Evolutionary conservation across 2,113 vertebrate genomes (phyloP).

Genomic region (Chelonoidis abingdonii): DNA sequence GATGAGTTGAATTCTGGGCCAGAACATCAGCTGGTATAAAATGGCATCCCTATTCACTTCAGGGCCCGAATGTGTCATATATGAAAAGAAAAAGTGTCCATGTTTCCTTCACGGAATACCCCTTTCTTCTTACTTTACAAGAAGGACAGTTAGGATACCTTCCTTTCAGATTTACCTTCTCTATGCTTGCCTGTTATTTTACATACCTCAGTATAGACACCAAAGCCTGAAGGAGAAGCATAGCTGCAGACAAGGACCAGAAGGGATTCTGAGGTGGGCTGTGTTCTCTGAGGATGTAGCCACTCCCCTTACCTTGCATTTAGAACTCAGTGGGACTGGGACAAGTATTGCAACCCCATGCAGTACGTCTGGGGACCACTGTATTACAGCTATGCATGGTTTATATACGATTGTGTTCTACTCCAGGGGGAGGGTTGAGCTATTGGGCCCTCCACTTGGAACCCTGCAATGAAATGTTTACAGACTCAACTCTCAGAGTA

Average conservation of each 20-base stretch:
- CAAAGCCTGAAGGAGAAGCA: constrained; percentile 23
- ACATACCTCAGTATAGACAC: background rate
- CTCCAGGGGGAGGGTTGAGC: background rate
- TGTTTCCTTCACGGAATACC: background rate
- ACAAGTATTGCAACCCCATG: background rate
- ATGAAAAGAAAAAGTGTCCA: background rate
- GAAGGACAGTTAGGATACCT: background rate
- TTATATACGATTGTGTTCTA: background rate
- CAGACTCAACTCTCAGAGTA: background rate
- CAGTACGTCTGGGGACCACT: background rate
- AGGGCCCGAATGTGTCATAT: background rate
- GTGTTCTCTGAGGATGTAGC: background rate
- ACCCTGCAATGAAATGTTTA: background rate
- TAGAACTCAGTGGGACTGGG: background rate
- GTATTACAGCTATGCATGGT: background rate
- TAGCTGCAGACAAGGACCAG: background rate
- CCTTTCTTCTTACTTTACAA: background rate
- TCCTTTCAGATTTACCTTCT: too few species aligned
- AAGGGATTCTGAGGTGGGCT: constrained; percentile 20
- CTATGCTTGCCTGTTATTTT: background rate
- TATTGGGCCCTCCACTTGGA: background rate
- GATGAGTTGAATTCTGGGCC: background rate
- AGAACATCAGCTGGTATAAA: background rate
- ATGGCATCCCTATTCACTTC: background rate
- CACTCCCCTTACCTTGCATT: background rate